phyloP scores from a whole-genome alignment of 2,797 vertebrate genomes.

The Pterois miles region DNA sequence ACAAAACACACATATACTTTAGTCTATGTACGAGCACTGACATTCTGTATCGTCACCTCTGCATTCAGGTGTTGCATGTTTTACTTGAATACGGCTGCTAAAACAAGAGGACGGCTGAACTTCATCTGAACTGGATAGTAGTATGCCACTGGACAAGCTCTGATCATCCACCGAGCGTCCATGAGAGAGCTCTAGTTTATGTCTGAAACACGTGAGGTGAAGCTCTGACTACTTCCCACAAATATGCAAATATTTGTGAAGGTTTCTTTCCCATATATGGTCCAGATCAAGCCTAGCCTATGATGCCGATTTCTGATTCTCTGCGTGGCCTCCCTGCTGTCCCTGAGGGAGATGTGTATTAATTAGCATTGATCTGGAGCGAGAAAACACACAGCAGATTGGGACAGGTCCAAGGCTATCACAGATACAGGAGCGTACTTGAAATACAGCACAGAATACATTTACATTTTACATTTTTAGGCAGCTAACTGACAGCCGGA shows the following conservation, averaged over 20 bases:
- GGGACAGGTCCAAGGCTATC: slow-evolving; percentile 66
- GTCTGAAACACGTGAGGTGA: background rate
- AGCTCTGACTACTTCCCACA: slow-evolving; percentile 4
- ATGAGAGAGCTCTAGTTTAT: slow-evolving; percentile 7
- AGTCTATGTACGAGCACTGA: background rate
- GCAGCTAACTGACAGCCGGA: background rate
- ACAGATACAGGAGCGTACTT: slow-evolving; percentile 50
- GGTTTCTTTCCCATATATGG: slow-evolving; percentile 12
- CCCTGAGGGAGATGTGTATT: slow-evolving; percentile 72
- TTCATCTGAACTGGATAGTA: slow-evolving; percentile 30
- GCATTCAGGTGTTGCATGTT: background rate
- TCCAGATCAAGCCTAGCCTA: slow-evolving; percentile 21
- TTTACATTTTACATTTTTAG: slow-evolving; percentile 46
- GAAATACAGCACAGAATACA: slow-evolving; percentile 55
- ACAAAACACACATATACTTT: slow-evolving; percentile 7
- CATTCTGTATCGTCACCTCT: slow-evolving; percentile 9
- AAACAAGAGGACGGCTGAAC: slow-evolving; percentile 24
- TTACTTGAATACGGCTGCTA: slow-evolving; percentile 12
- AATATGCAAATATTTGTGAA: slow-evolving; percentile 31
- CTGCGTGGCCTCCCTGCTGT: slow-evolving; percentile 40
- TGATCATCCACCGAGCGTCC: slow-evolving; percentile 6
- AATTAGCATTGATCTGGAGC: slow-evolving; percentile 79
- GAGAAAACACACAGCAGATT: slow-evolving; percentile 69
- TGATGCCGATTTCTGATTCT: slow-evolving; percentile 62
- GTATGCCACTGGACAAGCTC: background rate